Conservation (phyloP, 2,113 vertebrate species). For the Melanerpes aurifrons region DNA sequence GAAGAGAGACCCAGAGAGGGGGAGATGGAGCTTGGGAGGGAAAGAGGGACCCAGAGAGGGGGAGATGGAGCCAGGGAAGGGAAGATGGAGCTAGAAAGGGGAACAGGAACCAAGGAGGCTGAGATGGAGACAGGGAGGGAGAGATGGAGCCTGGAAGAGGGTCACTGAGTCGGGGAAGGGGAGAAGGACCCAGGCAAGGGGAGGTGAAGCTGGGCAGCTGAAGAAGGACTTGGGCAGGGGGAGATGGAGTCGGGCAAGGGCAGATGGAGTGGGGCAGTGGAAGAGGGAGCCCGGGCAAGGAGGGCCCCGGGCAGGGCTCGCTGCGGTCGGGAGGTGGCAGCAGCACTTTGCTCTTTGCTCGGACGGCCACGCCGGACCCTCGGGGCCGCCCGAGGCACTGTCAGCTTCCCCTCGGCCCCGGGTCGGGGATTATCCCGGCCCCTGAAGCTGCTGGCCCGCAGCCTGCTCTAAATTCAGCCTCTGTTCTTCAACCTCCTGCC, state of each 20-base stretch:
- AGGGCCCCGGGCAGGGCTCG: not conserved
- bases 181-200: not conserved
- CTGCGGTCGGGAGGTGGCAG: conserved; percentile 56
- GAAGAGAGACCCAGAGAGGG: not conserved
- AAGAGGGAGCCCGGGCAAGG: not conserved
- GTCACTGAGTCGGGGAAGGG: too few species aligned
- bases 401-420: too few species aligned
- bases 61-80: not conserved
- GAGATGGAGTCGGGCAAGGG: not conserved
- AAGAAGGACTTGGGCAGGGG: not conserved
- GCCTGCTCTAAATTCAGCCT: not conserved
- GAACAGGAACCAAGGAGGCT: too few species aligned
- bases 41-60: not conserved
- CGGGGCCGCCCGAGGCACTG: not conserved
- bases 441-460: not conserved
- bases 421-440: not conserved
- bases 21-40: not conserved
- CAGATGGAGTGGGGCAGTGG: not conserved
- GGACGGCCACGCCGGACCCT: not conserved
- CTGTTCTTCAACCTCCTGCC: not conserved
- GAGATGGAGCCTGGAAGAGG: too few species aligned
- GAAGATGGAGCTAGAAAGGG: not conserved
- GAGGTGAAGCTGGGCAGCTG: too few species aligned
- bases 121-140: not conserved
- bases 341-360: conserved; percentile 49